Conservation (phyloP, 2,888 invertebrate genomes). For the Anoncus sp. region DNA sequence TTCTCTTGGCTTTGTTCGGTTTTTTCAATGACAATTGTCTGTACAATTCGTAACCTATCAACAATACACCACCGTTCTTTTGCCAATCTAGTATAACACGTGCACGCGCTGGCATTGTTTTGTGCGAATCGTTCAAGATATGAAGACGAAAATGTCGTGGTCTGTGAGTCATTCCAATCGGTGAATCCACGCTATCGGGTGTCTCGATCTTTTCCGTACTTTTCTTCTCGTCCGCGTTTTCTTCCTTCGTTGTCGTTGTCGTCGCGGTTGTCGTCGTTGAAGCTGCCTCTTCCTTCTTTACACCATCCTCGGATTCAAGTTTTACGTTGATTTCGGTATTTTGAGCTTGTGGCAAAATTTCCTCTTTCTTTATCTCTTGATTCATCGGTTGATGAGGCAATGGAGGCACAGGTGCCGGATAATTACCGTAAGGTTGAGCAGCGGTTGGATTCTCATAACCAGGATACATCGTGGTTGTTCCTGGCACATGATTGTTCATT, state of each 20-base stretch:
- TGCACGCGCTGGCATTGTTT: conserved; percentile 94
- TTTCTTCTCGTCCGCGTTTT: conserved; percentile 73
- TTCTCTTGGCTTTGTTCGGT: conserved; percentile 87
- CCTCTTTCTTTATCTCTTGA: conserved; percentile 75
- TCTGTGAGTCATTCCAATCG: conserved; percentile 82
- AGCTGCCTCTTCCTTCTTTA: conserved; percentile 70
- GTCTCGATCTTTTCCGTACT: conserved; percentile 75
- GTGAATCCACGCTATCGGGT: conserved; percentile 78
- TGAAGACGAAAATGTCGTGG: conserved; percentile 94
- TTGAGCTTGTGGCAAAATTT: conserved; percentile 56
- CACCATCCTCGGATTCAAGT: conserved; percentile 69
- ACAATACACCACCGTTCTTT: conserved; percentile 94
- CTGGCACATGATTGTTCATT: conserved; percentile 66
- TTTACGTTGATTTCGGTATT: conserved; percentile 73
- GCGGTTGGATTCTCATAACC: conserved; percentile 60
- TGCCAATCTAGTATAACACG: conserved; percentile 95
- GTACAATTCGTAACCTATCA: conserved; percentile 99
- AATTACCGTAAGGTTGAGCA: conserved; percentile 52
- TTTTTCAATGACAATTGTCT: conserved; percentile 93
- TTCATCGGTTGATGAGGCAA: conserved; percentile 64
- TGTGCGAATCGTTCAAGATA: conserved; percentile 97
- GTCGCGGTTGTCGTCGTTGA: conserved; percentile 59
- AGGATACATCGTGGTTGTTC: conserved; percentile 70
- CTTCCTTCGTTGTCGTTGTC: conserved; percentile 65
- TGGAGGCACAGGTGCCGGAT: conserved; percentile 26